Conservation (phyloP, 1,140 invertebrate genomes). For the Bombyx mandarina region DNA sequence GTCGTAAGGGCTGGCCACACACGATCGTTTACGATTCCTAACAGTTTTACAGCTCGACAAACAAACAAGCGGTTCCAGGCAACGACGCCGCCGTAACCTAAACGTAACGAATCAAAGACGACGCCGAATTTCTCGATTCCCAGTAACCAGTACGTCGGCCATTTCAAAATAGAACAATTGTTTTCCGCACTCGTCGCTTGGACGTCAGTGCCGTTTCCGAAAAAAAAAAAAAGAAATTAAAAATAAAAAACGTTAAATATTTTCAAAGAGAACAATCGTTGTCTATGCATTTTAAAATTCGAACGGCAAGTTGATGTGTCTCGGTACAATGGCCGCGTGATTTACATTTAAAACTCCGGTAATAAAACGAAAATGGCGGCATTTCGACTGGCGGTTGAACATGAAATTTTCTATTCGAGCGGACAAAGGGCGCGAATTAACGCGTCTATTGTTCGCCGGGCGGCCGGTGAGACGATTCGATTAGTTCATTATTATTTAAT, state of each 20-base stretch:
- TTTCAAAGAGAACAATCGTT: not conserved
- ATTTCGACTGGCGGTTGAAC: conserved; percentile 45
- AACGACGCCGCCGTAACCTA: conserved; percentile 37
- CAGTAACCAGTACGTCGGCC: conserved; percentile 24
- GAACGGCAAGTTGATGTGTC: conserved; percentile 12
- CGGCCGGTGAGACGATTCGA: conserved; percentile 29
- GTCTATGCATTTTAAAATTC: conserved; percentile 3
- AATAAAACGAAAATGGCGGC: conserved; percentile 45
- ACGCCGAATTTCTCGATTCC: conserved; percentile 44
- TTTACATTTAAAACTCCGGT: conserved; percentile 53
- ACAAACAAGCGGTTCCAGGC: conserved; percentile 64
- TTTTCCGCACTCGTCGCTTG: conserved; percentile 11
- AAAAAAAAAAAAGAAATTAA: not conserved
- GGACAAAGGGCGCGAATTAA: conserved; percentile 65
- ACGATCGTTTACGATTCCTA: conserved; percentile 63
- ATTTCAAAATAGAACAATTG: conserved; percentile 27
- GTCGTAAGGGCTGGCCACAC: conserved; percentile 67
- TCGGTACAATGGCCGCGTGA: conserved; percentile 44
- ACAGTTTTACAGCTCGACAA: conserved; percentile 62
- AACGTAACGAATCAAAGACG: conserved; percentile 56
- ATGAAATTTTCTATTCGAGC: conserved; percentile 64
- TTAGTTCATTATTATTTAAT: conserved; percentile 67
- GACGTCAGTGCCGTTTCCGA: not conserved
- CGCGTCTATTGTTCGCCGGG: conserved; percentile 50
- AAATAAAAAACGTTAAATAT: not conserved